A percentile compares a stretch with the other conserved stretches of the same genome.
phyloP scores from a whole-genome alignment of 2,797 vertebrate species.

The Smutsia gigantea region DNA sequence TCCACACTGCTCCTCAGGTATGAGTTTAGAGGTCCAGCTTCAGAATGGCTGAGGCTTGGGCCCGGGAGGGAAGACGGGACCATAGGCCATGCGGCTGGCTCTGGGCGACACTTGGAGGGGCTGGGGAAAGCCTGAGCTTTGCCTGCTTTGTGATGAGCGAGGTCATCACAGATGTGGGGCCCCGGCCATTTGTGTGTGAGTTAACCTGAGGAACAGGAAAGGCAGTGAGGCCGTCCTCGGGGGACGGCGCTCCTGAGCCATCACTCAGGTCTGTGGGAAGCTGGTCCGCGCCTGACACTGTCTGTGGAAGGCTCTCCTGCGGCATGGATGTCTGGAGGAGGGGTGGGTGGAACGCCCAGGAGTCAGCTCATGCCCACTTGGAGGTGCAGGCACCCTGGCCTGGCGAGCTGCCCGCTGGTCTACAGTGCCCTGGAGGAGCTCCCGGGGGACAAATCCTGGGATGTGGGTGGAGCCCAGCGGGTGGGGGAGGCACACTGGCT shows the following conservation, averaged over 20 bases:
- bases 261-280: too few relatives aligned
- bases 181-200: background rate
- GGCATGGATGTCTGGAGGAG: background rate
- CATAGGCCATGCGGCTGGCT: background rate
- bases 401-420: background rate
- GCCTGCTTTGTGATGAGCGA: background rate
- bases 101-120: background rate
- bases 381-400: background rate
- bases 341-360: background rate
- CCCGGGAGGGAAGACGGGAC: background rate
- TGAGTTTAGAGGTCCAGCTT: background rate
- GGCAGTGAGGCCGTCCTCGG: background rate
- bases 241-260: background rate
- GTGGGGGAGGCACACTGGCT: too few relatives aligned
- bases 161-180: background rate
- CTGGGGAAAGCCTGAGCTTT: background rate
- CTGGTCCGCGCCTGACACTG: accelerated
- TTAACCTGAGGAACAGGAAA: background rate
- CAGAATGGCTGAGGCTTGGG: background rate
- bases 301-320: accelerated
- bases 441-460: background rate
- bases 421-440: background rate
- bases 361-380: background rate
- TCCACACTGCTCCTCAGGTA: background rate
- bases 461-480: background rate